phyloP scores from a whole-genome alignment of 2,113 vertebrate genomes.

The Oreocharis arfaki region DNA sequence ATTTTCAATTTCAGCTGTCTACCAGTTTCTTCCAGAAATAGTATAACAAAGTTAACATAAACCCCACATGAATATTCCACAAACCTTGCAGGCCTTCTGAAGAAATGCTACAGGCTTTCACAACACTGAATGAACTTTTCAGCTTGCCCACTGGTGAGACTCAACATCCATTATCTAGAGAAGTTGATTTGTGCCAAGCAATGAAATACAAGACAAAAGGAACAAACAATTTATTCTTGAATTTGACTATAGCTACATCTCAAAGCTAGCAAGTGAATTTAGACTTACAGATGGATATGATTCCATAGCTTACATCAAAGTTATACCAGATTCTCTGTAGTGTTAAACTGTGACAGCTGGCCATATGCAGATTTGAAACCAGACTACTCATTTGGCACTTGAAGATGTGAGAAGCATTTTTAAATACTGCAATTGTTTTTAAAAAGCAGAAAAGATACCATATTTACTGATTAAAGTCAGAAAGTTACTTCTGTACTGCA shows the following conservation, averaged over 20 bases:
- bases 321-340: constrained; percentile 2
- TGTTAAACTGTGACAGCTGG: constrained; percentile 11
- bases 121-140: not conserved
- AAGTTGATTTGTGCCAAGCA: constrained; percentile 21
- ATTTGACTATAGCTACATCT: not conserved
- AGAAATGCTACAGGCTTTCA: not conserved
- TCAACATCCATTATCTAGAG: not conserved
- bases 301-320: not conserved
- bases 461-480: not conserved
- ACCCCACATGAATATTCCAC: not conserved
- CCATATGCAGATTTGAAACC: not conserved
- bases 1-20: not conserved
- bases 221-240: constrained; percentile 12
- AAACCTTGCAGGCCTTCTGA: not conserved
- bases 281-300: constrained; percentile 21
- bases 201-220: constrained; percentile 26
- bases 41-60: not conserved
- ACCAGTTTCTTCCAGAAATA: not conserved
- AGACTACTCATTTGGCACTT: not conserved
- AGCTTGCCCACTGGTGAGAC: not conserved
- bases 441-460: not conserved
- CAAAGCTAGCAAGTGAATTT: constrained; percentile 8
- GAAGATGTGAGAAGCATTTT: not conserved
- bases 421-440: not conserved
- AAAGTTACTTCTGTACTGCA: not conserved